A percentile compares a stretch with the other conserved stretches of the same genome.
Evolutionary conservation across 2,113 vertebrate genomes (phyloP).

Genomic region (Larimichthys polyactis): DNA sequence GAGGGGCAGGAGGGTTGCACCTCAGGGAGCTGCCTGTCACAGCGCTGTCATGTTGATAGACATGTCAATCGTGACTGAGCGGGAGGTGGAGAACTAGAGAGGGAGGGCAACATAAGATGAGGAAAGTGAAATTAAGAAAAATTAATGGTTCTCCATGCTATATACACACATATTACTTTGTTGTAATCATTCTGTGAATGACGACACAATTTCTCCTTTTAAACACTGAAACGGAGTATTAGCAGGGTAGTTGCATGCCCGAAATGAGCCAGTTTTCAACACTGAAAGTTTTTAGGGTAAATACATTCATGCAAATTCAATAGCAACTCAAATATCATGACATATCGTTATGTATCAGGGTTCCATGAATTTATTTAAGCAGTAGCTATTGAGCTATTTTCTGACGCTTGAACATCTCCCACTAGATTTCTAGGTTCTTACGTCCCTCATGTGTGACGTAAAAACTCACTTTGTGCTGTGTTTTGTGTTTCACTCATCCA

Average conservation of each 20-base stretch:
- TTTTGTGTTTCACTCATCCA: no score
- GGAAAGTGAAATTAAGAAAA: slow-evolving; percentile 51
- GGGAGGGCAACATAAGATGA: slow-evolving; percentile 32
- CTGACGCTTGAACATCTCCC: background rate
- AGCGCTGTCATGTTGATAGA: slow-evolving; percentile 71
- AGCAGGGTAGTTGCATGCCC: background rate
- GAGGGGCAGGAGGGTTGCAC: slow-evolving; percentile 26
- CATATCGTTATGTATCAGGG: no score
- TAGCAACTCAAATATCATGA: no score
- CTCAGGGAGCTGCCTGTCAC: slow-evolving; percentile 72
- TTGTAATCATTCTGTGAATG: no score
- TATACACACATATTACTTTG: no score
- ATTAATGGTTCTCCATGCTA: background rate
- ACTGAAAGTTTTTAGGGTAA: background rate
- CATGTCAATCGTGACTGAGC: slow-evolving; percentile 71
- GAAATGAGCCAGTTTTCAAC: background rate
- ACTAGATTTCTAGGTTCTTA: background rate
- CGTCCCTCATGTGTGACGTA: background rate
- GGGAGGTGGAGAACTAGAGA: slow-evolving; percentile 30
- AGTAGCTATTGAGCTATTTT: no score
- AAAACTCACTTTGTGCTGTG: background rate
- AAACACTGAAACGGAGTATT: background rate
- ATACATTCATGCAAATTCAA: background rate
- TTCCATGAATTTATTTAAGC: background rate
- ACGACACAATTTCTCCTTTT: background rate